These are phyloP conservation scores for Melierax canorus DNA, from an alignment of 2,113 vertebrate species.

Conservation along the genomic window DNA sequence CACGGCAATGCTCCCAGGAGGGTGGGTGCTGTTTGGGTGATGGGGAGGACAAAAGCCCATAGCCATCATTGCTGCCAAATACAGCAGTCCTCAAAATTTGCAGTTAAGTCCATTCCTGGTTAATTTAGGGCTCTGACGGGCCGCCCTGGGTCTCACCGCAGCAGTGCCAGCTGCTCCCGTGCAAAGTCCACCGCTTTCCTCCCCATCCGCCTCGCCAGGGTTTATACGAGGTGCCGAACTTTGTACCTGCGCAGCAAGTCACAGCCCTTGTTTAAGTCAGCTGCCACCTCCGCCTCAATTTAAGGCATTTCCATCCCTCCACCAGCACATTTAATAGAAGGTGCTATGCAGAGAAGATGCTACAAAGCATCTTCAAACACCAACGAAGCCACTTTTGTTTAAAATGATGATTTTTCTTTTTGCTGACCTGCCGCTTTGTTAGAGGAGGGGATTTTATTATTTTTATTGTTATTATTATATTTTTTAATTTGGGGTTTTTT, in stretches of 20 bases:
- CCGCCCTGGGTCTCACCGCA: background rate
- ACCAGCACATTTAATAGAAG: background rate
- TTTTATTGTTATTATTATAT: background rate
- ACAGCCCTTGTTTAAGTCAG: background rate
- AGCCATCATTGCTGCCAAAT: background rate
- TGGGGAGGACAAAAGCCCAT: background rate
- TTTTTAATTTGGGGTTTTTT: background rate
- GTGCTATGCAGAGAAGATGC: background rate
- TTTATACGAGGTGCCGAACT: background rate
- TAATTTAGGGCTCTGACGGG: background rate
- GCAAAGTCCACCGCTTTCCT: slow-evolving; percentile 1
- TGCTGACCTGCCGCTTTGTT: background rate
- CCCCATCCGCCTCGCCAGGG: background rate
- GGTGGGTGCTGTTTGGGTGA: background rate
- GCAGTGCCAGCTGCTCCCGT: background rate
- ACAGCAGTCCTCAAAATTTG: background rate
- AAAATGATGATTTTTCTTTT: background rate
- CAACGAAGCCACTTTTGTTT: background rate
- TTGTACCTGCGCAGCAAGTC: background rate
- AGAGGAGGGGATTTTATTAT: background rate
- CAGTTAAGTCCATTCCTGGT: background rate
- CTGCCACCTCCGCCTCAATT: background rate
- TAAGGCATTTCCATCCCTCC: background rate
- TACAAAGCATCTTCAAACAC: background rate
- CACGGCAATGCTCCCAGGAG: background rate